These are phyloP conservation scores for Tricholaema leucomelas DNA, from an alignment of 2,113 vertebrate genomes.

Conservation along the genomic window DNA sequence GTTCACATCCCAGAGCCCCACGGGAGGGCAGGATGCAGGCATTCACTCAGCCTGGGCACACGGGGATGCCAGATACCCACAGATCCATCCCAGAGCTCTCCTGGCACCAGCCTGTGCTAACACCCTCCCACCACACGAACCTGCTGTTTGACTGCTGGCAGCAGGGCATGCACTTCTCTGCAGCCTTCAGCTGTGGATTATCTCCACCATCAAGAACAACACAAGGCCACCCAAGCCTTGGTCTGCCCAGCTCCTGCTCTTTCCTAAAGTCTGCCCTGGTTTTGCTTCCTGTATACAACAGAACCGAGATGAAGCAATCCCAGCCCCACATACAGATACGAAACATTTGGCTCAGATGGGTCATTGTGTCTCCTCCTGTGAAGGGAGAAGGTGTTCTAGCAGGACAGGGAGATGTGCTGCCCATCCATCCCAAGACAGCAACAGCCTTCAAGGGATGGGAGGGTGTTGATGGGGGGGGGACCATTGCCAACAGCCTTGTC, in stretches of 20 bases:
- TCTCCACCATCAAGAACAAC: background rate
- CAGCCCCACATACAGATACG: background rate
- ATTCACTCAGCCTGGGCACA: accelerated
- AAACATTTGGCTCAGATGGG: background rate
- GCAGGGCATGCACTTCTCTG: accelerated
- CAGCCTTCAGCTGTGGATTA: background rate
- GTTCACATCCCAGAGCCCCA: background rate
- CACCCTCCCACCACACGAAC: background rate
- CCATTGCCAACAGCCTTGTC: accelerated
- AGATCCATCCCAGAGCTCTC: background rate
- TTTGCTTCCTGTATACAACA: background rate
- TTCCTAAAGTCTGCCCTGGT: background rate
- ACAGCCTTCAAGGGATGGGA: background rate
- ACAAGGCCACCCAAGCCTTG: background rate
- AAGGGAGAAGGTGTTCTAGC: background rate
- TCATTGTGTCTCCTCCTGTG: accelerated
- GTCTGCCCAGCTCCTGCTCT: background rate
- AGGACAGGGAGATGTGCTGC: accelerated
- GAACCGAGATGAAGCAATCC: background rate
- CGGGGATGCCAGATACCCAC: accelerated
- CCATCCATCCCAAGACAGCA: background rate
- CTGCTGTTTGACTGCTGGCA: background rate
- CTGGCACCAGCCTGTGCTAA: background rate
- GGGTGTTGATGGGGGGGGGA: no score
- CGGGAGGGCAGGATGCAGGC: background rate